Evolutionary conservation across 2,888 invertebrate genomes (phyloP).

Genomic region (Drosophila ustulata): DNA sequence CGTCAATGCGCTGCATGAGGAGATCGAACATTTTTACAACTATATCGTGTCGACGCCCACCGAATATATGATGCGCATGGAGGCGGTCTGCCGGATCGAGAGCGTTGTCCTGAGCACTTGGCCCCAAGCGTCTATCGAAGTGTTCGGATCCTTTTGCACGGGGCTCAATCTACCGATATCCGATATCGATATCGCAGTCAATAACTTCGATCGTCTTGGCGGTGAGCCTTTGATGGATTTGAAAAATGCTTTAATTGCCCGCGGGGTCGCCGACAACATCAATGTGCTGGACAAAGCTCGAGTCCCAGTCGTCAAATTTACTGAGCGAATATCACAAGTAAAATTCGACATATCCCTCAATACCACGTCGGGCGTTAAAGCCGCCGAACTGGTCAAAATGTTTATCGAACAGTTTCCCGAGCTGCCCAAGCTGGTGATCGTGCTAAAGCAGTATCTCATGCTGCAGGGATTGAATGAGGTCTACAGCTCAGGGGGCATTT

Average conservation of each 20-base stretch:
- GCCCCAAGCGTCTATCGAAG: constrained; percentile 55
- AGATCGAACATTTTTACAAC: constrained; percentile 66
- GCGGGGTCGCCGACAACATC: constrained; percentile 43
- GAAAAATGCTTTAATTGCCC: constrained; percentile 38
- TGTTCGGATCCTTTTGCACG: constrained; percentile 66
- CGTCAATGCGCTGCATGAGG: constrained; percentile 50
- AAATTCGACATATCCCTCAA: constrained; percentile 71
- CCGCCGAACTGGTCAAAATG: constrained; percentile 54
- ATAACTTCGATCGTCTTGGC: constrained; percentile 28
- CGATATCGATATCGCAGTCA: constrained; percentile 63
- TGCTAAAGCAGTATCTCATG: constrained; percentile 61
- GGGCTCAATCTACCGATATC: constrained; percentile 62
- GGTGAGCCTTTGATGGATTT: constrained; percentile 46
- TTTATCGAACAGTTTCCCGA: constrained; percentile 61
- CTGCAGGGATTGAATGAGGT: constrained; percentile 63
- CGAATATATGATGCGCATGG: constrained; percentile 51
- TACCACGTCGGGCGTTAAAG: constrained; percentile 58
- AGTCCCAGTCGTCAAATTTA: constrained; percentile 70
- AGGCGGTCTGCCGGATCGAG: constrained; percentile 57
- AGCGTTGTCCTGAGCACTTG: constrained; percentile 46
- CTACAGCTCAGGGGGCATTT: constrained; percentile 63
- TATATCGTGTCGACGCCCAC: constrained; percentile 56
- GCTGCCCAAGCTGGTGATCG: constrained; percentile 65
- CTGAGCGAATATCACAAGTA: constrained; percentile 55
- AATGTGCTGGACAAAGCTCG: constrained; percentile 63